A percentile compares a stretch with the other conserved stretches of the same genome.
Evolutionary conservation across 1,140 invertebrate species (phyloP).

Genomic region (Melitaea cinxia): DNA sequence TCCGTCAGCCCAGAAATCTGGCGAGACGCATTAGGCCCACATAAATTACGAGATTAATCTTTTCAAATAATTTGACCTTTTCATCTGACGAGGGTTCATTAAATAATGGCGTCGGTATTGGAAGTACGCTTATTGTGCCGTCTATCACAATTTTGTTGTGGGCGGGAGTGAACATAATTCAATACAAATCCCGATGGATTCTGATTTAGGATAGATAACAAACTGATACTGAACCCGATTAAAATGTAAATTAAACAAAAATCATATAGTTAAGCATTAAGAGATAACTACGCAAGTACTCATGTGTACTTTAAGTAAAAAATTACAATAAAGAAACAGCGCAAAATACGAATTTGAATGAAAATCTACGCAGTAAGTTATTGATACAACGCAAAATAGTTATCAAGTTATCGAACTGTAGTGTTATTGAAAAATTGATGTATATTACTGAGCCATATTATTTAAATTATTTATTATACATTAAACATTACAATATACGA

Average conservation of each 20-base stretch:
- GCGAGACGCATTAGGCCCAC: slow-evolving; percentile 66
- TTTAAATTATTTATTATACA: too few relatives aligned
- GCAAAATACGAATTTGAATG: slow-evolving; percentile 14
- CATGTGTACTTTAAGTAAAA: background rate
- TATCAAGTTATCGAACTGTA: too few relatives aligned
- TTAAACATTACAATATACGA: too few relatives aligned
- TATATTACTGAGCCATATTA: too few relatives aligned
- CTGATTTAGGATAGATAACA: slow-evolving; percentile 33
- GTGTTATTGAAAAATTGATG: too few relatives aligned
- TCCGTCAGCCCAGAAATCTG: slow-evolving; percentile 67
- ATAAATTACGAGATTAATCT: slow-evolving; percentile 81
- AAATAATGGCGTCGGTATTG: slow-evolving; percentile 79
- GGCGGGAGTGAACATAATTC: slow-evolving; percentile 55
- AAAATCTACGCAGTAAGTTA: slow-evolving; percentile 29
- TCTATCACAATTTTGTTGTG: slow-evolving; percentile 74
- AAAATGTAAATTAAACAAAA: background rate
- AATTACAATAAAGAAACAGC: background rate
- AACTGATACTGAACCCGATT: slow-evolving; percentile 17
- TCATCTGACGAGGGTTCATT: slow-evolving; percentile 81
- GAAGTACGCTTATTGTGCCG: slow-evolving; percentile 74
- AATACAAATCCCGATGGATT: slow-evolving; percentile 49
- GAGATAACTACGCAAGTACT: background rate
- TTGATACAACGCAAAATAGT: slow-evolving; percentile 1
- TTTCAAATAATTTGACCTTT: slow-evolving; percentile 81
- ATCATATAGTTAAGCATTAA: background rate